These are phyloP conservation scores for Paratilapia polleni DNA, from an alignment of 2,113 vertebrate species.

Conservation along the genomic window DNA sequence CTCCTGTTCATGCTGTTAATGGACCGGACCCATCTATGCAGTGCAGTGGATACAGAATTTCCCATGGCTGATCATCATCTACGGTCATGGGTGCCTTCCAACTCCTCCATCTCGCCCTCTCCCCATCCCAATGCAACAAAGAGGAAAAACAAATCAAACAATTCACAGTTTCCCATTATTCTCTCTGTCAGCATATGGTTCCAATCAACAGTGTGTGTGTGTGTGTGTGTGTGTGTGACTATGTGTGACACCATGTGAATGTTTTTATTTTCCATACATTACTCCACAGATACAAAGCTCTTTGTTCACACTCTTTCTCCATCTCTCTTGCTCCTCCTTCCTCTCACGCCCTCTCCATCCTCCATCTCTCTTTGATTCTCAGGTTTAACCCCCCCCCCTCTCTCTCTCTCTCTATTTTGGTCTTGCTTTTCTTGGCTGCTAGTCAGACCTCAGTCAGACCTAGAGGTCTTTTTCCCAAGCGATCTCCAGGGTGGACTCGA, in stretches of 20 bases:
- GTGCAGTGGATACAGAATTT: slow-evolving; percentile 57
- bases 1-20: slow-evolving; percentile 44
- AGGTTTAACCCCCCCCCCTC: slow-evolving; percentile 80
- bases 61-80: slow-evolving; percentile 76
- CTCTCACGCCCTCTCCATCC: slow-evolving; percentile 68
- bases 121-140: slow-evolving; percentile 54
- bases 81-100: slow-evolving; percentile 63
- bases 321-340: slow-evolving; percentile 53
- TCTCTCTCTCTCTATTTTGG: slow-evolving; percentile 87
- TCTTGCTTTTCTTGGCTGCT: slow-evolving; percentile 93
- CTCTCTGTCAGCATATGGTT: slow-evolving; percentile 88
- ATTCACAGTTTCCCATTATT: slow-evolving; percentile 84
- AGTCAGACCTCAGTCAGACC: slow-evolving; percentile 89
- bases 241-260: slow-evolving; percentile 71
- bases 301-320: slow-evolving; percentile 82
- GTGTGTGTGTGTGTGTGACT: slow-evolving; percentile 15
- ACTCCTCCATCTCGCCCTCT: slow-evolving; percentile 46
- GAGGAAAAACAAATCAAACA: slow-evolving; percentile 79
- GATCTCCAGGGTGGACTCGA: slow-evolving; percentile 84
- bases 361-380: slow-evolving; percentile 81
- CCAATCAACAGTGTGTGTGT: slow-evolving; percentile 80
- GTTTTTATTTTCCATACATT: slow-evolving; percentile 89
- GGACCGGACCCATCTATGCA: slow-evolving; percentile 56
- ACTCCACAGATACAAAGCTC: slow-evolving; percentile 88
- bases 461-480: slow-evolving; percentile 95